These are phyloP conservation scores for Cataglyphis albicans DNA, from an alignment of 2,888 invertebrate genomes.

Conservation along the genomic window DNA sequence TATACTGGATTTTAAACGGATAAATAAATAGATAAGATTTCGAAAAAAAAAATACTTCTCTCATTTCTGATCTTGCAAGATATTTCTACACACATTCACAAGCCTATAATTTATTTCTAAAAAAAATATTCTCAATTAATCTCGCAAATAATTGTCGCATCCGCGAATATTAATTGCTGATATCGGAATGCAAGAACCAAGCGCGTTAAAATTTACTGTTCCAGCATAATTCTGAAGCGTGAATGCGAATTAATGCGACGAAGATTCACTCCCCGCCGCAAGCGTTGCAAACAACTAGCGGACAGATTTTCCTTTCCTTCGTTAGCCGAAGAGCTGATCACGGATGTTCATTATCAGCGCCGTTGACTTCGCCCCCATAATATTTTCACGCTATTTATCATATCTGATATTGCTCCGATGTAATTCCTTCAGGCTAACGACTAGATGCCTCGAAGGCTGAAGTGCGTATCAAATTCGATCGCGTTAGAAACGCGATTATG, in stretches of 20 bases:
- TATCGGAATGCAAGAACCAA: background rate
- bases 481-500: constrained; percentile 70
- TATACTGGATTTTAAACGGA: background rate
- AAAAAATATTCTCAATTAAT: background rate
- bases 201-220: constrained; percentile 18
- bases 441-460: constrained; percentile 54
- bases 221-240: constrained; percentile 2
- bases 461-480: constrained; percentile 71
- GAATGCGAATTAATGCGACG: constrained; percentile 42
- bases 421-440: constrained; percentile 65
- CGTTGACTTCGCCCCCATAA: constrained; percentile 45
- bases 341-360: constrained; percentile 43
- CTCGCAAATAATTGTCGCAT: background rate
- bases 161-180: constrained; percentile 13
- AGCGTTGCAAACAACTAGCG: constrained; percentile 13
- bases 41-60: background rate
- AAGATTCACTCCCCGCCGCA: constrained; percentile 41
- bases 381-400: constrained; percentile 48
- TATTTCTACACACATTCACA: background rate
- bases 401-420: constrained; percentile 45
- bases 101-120: background rate
- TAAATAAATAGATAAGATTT: constrained; percentile 7
- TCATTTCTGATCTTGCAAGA: background rate
- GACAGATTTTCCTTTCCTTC: constrained; percentile 35
- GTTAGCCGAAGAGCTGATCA: constrained; percentile 40